These are phyloP conservation scores for Bombus fervidus DNA, from an alignment of 1,140 invertebrate genomes.

Conservation along the genomic window DNA sequence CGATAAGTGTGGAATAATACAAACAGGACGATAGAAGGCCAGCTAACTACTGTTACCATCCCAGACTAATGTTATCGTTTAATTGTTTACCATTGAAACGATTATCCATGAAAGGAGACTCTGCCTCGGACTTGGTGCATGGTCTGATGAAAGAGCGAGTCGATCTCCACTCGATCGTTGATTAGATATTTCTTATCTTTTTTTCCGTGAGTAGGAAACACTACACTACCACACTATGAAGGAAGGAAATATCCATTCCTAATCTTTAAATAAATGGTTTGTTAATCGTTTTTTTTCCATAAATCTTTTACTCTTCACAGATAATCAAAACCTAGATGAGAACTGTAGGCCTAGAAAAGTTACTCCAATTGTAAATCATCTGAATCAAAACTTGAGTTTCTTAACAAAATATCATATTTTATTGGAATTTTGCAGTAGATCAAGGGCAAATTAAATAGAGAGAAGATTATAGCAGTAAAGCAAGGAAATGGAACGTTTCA, in stretches of 20 bases:
- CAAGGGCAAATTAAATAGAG: too few relatives aligned
- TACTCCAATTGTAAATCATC: neutral
- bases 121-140: neutral
- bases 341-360: neutral
- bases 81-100: neutral
- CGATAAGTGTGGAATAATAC: conserved; percentile 45
- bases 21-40: neutral
- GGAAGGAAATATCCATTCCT: too few relatives aligned
- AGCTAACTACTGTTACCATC: neutral
- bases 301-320: too few relatives aligned
- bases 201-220: neutral
- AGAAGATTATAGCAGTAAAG: too few relatives aligned
- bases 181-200: neutral
- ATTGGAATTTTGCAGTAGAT: too few relatives aligned
- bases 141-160: neutral
- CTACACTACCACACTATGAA: too few relatives aligned
- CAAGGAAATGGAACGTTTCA: neutral
- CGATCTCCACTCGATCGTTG: neutral
- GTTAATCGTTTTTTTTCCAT: neutral
- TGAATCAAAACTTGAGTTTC: neutral
- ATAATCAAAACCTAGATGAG: too few relatives aligned
- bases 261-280: neutral
- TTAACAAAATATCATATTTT: neutral
- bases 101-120: neutral
- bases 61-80: neutral